Conservation (phyloP, 2,113 vertebrate species). For the Pan paniscus region DNA sequence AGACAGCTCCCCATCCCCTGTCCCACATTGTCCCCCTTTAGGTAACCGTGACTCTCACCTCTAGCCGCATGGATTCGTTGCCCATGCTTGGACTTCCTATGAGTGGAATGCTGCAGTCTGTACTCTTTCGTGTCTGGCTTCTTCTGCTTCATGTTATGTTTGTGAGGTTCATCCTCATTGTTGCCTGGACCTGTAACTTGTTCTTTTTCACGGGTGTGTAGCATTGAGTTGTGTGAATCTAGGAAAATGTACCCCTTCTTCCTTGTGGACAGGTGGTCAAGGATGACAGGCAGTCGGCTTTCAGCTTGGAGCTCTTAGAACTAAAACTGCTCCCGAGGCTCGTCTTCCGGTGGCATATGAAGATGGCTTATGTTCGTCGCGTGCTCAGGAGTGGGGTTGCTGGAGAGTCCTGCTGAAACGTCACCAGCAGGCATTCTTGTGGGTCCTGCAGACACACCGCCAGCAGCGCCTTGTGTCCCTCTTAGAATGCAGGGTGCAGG, state of each 20-base stretch:
- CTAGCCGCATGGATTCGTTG: fast-evolving
- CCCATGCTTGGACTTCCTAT: neutral
- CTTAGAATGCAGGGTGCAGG: neutral
- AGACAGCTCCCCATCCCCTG: neutral
- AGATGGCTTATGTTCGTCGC: fast-evolving
- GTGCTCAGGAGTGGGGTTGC: neutral
- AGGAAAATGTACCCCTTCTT: fast-evolving
- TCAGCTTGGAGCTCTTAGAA: fast-evolving
- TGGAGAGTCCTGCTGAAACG: fast-evolving
- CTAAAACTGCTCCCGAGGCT: neutral
- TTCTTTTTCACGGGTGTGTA: fast-evolving
- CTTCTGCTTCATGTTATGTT: too few species aligned
- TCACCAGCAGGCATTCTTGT: fast-evolving
- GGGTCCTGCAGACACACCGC: neutral
- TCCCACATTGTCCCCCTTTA: fast-evolving
- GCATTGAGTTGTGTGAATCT: fast-evolving
- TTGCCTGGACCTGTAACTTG: fast-evolving
- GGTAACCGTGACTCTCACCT: fast-evolving
- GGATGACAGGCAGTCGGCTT: neutral
- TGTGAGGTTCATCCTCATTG: fast-evolving
- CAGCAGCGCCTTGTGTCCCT: fast-evolving
- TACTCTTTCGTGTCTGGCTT: fast-evolving
- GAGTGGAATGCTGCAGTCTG: fast-evolving
- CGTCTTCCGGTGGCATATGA: fast-evolving
- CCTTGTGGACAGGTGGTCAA: fast-evolving